Evolutionary conservation across 1,140 invertebrate species (phyloP).

Genomic region (Philotrypesis tridentata): DNA sequence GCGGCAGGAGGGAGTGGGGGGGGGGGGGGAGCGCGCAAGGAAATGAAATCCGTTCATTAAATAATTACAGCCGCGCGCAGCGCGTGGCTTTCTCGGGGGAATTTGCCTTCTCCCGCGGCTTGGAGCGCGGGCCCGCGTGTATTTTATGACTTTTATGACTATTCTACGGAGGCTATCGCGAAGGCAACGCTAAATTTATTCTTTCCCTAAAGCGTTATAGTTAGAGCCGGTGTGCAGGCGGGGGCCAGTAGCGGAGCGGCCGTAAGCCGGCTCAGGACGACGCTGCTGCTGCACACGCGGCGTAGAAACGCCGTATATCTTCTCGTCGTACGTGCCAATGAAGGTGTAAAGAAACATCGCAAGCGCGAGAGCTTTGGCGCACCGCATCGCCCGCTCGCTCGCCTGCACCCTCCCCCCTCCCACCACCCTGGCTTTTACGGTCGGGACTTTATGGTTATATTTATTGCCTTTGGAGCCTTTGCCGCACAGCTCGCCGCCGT

Average conservation of each 20-base stretch:
- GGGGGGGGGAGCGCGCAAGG: too few relatives aligned
- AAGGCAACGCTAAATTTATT: constrained; percentile 1
- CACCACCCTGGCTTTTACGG: constrained; percentile 60
- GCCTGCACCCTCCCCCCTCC: too few relatives aligned
- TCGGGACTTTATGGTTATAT: constrained; percentile 63
- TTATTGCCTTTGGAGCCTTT: constrained; percentile 56
- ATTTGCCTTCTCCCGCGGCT: neutral
- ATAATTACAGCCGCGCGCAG: neutral
- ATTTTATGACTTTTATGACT: neutral
- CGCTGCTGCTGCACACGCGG: neutral
- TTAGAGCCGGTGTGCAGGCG: neutral
- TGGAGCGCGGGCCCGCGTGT: too few relatives aligned
- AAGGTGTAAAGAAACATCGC: constrained; percentile 50
- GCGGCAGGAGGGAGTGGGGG: too few relatives aligned
- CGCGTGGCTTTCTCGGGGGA: too few relatives aligned
- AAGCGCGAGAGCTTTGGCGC: neutral
- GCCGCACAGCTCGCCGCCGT: constrained; percentile 22
- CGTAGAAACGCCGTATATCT: constrained; percentile 55
- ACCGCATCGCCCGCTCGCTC: constrained; percentile 37
- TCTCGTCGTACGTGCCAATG: constrained; percentile 60
- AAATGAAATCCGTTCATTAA: neutral
- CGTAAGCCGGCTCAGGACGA: constrained; percentile 1
- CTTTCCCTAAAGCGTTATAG: constrained; percentile 31
- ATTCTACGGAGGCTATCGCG: neutral
- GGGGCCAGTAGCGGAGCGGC: neutral